A percentile compares a stretch with the other conserved stretches of the same genome.
phyloP scores from a whole-genome alignment of 64 coral and sea anemone species.

The Cladopsammia gracilis region DNA sequence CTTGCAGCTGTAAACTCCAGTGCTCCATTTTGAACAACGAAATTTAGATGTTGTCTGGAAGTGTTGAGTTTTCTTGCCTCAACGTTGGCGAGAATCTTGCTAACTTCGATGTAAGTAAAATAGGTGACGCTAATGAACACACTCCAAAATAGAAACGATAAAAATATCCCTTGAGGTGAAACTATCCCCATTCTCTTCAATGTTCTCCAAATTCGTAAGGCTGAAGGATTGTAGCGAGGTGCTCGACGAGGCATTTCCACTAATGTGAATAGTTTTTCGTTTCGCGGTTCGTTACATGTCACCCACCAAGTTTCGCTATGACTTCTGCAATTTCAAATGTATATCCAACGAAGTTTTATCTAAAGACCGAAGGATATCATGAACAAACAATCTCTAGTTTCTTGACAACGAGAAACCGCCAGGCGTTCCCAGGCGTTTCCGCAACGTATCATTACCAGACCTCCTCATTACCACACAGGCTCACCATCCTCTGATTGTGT shows the following conservation, averaged over 20 bases:
- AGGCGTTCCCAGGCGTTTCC: no score
- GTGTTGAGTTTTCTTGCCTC: background rate
- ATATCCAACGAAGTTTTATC: no score
- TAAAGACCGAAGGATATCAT: no score
- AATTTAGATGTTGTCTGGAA: background rate
- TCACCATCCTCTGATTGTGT: no score
- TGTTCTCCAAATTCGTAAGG: background rate
- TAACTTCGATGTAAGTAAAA: background rate
- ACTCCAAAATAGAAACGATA: background rate
- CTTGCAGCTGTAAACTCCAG: background rate
- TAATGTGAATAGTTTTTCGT: no score
- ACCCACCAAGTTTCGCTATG: no score
- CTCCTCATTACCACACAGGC: no score
- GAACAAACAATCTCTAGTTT: no score
- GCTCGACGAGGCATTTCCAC: background rate
- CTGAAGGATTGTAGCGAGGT: slow-evolving; percentile 3
- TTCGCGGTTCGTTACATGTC: no score
- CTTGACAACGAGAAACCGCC: no score
- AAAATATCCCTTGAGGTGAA: background rate
- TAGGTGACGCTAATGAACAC: background rate
- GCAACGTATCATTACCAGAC: no score
- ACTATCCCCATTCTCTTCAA: slow-evolving; percentile 17
- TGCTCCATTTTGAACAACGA: background rate
- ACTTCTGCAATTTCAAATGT: no score
- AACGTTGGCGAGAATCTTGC: background rate